phyloP scores from a whole-genome alignment of 2,113 vertebrate genomes.

The Falco punctatus region DNA sequence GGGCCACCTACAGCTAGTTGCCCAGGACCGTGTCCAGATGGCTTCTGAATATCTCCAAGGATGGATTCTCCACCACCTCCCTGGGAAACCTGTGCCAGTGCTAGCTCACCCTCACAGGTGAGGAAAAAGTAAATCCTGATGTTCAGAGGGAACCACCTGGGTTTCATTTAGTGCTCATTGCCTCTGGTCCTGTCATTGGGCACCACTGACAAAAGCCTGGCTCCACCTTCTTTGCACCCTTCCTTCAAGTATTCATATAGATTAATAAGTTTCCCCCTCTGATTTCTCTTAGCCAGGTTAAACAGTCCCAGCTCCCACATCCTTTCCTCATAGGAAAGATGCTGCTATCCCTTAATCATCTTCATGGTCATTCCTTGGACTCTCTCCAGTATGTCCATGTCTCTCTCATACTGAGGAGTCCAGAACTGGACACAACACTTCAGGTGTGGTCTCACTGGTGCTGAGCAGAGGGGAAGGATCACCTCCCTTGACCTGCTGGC shows the following conservation, averaged over 20 bases:
- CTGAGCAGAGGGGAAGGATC: no score
- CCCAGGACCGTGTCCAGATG: background rate
- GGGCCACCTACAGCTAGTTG: background rate
- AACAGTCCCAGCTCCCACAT: background rate
- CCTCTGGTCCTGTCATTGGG: background rate
- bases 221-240: background rate
- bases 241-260: background rate
- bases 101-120: fast-evolving
- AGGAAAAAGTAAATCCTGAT: background rate
- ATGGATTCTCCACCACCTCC: background rate
- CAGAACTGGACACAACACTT: no score
- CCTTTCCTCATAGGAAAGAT: background rate
- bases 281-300: background rate
- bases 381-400: no score
- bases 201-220: no score
- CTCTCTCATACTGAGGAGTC: no score
- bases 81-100: background rate
- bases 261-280: background rate
- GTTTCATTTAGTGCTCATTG: background rate
- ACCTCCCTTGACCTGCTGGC: background rate
- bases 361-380: background rate
- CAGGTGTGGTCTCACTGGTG: no score
- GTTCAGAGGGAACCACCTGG: background rate
- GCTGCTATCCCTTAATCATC: background rate
- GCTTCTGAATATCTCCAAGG: background rate